Percentiles rank a stretch among this genome's conserved stretches.
Evolutionary conservation across 2,797 vertebrate species (phyloP).

Genomic region (Aphelocoma californica): DNA sequence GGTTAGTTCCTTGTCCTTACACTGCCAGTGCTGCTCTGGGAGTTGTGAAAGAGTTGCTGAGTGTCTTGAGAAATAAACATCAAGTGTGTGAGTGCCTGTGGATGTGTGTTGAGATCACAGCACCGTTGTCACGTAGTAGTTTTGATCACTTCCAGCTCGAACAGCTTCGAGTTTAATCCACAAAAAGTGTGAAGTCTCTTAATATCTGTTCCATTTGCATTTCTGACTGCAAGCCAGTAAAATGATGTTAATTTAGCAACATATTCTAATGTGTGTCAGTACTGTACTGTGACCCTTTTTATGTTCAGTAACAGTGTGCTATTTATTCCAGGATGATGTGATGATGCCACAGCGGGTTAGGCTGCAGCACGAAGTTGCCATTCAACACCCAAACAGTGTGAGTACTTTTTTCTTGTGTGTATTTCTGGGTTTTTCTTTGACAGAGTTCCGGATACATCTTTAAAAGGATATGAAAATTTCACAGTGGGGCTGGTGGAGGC

Average conservation of each 20-base stretch:
- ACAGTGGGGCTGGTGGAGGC: neutral
- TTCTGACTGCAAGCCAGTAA: constrained; percentile 36
- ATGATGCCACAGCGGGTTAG: constrained; percentile 92
- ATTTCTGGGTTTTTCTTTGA: constrained; percentile 41
- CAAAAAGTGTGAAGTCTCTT: neutral
- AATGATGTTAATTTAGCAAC: constrained; percentile 44
- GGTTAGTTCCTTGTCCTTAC: neutral
- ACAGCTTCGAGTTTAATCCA: neutral
- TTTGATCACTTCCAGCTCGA: neutral
- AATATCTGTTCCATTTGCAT: constrained; percentile 16
- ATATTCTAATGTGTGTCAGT: constrained; percentile 27
- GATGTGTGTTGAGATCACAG: neutral
- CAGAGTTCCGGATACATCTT: constrained; percentile 25
- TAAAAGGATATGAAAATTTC: constrained; percentile 56
- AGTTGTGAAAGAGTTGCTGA: neutral
- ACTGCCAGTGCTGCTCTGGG: neutral
- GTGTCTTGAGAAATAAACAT: neutral
- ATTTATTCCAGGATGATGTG: constrained; percentile 86
- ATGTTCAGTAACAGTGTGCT: constrained; percentile 27
- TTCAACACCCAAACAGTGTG: constrained; percentile 80
- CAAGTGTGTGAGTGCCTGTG: neutral
- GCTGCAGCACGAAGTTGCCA: constrained; percentile 82
- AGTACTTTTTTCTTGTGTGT: constrained; percentile 69
- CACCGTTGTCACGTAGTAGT: fast-evolving
- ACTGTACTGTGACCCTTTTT: constrained; percentile 22